Evolutionary conservation across 2,888 invertebrate genomes (phyloP), one percentile per base, ranked within the genome.

Genomic region (Electrophaes corylata): DNA sequence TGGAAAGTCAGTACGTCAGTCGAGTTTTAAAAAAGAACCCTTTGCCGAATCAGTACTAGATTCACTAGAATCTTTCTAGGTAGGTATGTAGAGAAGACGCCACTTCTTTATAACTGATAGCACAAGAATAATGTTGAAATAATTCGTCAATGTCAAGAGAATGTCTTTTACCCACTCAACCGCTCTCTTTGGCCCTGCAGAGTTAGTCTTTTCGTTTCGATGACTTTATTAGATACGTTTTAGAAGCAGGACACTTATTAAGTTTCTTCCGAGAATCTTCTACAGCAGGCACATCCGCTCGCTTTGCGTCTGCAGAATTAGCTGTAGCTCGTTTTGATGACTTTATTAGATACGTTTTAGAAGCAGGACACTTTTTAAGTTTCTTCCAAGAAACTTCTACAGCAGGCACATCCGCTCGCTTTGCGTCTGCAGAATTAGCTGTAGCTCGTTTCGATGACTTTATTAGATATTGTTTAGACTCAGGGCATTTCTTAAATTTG

Each of bases 221-320:
- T 55, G 64, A 61, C 59, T 70, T 65, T 44, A 57, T 47, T 40
- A 45, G 50, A 41, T 45, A n/a, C 0, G 43, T 23, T 37, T 53
- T 41, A 31, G 56, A 56, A 46, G 51, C 33, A 39, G 47, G 20
- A 35, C 60, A 59, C 40, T 46, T 48, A 31, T 53, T 52, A 8
- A 43, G 18, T 14, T 6, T 47, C 33, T 54, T 47, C 2, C 16
- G 3, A 33, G 20, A n/a, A n/a, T n/a, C n/a, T n/a, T n/a, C n/a
- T n/a, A 23, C 23, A 5, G 6, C 23, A 23, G 23, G 26, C 44
- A n/a, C 19, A 46, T 16, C 37, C 18, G 5, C 12, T 16, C 11
- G 45, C 10, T 16, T 40, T 1, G 26, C 26, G 4, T 1, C 29
- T 18, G n/a, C 12, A 6, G 44, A 53, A 11, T 29, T 14, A 39